Conservation (phyloP, 2,797 vertebrate species). For the Pteronotus mesoamericanus region DNA sequence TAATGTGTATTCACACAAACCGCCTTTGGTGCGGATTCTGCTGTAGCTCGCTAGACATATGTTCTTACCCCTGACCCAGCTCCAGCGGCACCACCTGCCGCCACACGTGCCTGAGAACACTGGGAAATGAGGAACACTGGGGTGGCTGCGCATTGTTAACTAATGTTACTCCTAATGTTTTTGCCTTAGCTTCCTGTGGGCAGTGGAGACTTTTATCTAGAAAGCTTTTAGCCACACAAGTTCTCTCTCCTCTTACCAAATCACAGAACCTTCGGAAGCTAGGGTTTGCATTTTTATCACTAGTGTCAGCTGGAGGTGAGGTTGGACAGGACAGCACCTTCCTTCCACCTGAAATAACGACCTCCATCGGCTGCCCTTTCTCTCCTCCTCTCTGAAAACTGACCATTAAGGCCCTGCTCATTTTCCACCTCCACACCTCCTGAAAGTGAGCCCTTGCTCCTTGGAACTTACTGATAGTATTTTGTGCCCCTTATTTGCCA, state of each 20-base stretch:
- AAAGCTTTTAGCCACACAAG: background rate
- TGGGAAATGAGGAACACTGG: accelerated
- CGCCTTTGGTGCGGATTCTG: background rate
- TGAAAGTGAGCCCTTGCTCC: background rate
- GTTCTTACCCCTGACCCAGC: background rate
- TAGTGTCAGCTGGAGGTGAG: background rate
- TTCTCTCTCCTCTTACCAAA: background rate
- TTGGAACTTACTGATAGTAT: background rate
- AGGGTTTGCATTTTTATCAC: background rate
- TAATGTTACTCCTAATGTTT: background rate
- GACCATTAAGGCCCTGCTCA: background rate
- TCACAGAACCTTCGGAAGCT: background rate
- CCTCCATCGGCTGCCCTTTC: background rate
- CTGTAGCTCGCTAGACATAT: background rate
- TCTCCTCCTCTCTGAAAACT: background rate
- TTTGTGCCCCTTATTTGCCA: background rate
- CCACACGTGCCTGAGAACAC: background rate
- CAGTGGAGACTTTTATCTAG: background rate
- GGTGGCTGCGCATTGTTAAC: background rate
- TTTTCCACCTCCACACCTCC: background rate
- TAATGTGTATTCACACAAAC: background rate
- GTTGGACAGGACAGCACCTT: background rate
- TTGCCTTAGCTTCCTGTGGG: background rate
- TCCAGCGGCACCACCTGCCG: accelerated
- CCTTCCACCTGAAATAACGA: background rate